phyloP scores from a whole-genome alignment of 2,888 invertebrate genomes.

The Oligia fasciuncula region DNA sequence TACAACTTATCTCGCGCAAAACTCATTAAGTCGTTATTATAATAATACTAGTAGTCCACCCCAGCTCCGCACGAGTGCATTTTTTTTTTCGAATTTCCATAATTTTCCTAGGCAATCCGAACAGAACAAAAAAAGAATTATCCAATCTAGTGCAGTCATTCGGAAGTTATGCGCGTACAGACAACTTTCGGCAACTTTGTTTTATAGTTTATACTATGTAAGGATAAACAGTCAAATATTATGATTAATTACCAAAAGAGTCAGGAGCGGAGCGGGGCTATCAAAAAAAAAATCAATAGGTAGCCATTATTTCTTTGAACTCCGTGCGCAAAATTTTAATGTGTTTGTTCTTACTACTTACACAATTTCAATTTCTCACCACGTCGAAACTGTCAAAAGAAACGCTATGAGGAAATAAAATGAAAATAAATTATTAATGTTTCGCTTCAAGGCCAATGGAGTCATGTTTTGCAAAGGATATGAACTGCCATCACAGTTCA shows the following conservation, averaged over 20 bases:
- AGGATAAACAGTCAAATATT: slow-evolving; percentile 29
- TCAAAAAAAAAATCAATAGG: slow-evolving; percentile 27
- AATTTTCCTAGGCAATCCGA: too few relatives aligned
- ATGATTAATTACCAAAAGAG: slow-evolving; percentile 25
- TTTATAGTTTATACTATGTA: too few relatives aligned
- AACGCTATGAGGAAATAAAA: slow-evolving; percentile 31
- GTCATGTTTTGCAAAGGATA: slow-evolving; percentile 23
- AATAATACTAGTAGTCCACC: too few relatives aligned
- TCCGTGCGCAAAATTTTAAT: slow-evolving; percentile 35
- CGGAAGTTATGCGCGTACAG: too few relatives aligned
- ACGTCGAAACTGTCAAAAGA: slow-evolving; percentile 26
- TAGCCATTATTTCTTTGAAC: slow-evolving; percentile 16
- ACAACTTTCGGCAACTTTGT: too few relatives aligned
- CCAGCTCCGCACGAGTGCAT: too few relatives aligned
- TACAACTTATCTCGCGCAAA: too few relatives aligned
- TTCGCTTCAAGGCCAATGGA: not conserved
- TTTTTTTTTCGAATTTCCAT: too few relatives aligned
- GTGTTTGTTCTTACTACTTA: not conserved
- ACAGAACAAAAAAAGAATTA: too few relatives aligned
- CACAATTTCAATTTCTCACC: slow-evolving; percentile 28
- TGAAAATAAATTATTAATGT: slow-evolving; percentile 24
- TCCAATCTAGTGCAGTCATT: too few relatives aligned
- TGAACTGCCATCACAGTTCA: slow-evolving; percentile 9
- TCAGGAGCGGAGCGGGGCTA: slow-evolving; percentile 18
- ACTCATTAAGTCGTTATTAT: too few relatives aligned